Evolutionary conservation across 2,888 invertebrate species (phyloP).

Genomic region (Escarpia spicata): DNA sequence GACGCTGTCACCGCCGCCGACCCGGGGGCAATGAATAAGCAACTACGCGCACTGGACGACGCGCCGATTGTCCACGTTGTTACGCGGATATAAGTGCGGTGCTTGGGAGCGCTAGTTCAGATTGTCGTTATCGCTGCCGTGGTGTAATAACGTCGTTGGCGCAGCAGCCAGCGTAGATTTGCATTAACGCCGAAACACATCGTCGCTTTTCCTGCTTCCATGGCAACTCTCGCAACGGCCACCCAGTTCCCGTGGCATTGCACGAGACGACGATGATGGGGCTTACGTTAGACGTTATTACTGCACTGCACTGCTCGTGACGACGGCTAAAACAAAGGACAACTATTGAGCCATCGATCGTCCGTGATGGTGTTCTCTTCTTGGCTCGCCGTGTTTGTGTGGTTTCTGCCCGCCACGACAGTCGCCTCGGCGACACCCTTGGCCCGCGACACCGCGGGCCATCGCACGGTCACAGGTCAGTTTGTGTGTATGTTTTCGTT

Average conservation of each 20-base stretch:
- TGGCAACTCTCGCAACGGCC: neutral
- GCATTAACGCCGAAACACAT: neutral
- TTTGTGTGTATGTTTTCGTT: neutral
- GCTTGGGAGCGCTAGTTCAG: neutral
- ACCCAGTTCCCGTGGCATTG: too few relatives aligned
- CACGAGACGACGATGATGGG: neutral
- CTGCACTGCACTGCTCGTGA: neutral
- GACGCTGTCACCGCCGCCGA: neutral
- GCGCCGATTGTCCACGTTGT: constrained; percentile 1
- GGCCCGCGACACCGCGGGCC: neutral
- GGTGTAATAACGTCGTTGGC: neutral
- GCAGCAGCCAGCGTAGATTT: neutral
- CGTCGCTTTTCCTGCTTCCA: neutral
- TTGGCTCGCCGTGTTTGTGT: constrained; percentile 16
- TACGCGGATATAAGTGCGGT: neutral
- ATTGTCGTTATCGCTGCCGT: neutral
- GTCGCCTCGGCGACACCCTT: neutral
- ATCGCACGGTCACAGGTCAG: neutral
- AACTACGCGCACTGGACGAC: neutral
- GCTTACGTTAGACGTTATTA: neutral
- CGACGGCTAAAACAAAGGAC: neutral
- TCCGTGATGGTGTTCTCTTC: neutral
- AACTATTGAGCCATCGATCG: neutral
- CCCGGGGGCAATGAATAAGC: neutral
- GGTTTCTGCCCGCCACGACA: neutral